Evolutionary conservation across 2,888 invertebrate species (phyloP), one percentile per base, ranked within the genome.

Genomic region (Sialis lutaria): DNA sequence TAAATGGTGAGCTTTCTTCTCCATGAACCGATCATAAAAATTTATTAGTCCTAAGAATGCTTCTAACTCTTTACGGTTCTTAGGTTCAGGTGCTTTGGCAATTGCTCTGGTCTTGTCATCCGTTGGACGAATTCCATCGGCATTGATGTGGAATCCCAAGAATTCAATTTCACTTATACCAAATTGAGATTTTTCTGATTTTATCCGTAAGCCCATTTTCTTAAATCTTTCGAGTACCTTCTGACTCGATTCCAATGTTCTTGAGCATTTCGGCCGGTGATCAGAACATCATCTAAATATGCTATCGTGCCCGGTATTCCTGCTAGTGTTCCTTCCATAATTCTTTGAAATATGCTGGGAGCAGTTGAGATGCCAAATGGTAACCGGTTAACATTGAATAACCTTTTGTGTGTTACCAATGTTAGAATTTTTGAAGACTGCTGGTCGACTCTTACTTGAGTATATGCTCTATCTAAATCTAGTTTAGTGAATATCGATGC

Each of bases 301-400:
- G 43, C 47, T 12, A 52, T 50, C 6, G 48, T 49, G 6, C 53
- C 50, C 6, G 42, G 49, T 6, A 48, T 33, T 6, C 55, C 52
- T 31, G 52, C 49, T 12, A 56, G 49, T 4, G 51, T 42, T 34
- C 53, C 53, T 33, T 55, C 53, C 4, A 54, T 48, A 12, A 52
- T 52, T 49, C 56, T 56, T 47, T 64, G 62, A 50, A 64, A 64
- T 35, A 63, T 60, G 1, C 60, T 57, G 13, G 61, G 58, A 1
- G 60, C 53, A 0, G 62, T 59, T 48, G 60, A 62, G n/a, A 60
- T 54, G 1, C 60, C 61, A 54, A 57, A 62, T 2, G 62, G 62
- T 33, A 62, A 45, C 44, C 61, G 57, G 1, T 58, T 58, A n/a
- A n/a, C 56, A 59, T 56, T 51, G 58, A 52, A 46, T 51, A 58